Percentiles rank a stretch among this genome's conserved stretches.
phyloP scores from a whole-genome alignment of 2,113 vertebrate species.

The Mormyrus lacerda region DNA sequence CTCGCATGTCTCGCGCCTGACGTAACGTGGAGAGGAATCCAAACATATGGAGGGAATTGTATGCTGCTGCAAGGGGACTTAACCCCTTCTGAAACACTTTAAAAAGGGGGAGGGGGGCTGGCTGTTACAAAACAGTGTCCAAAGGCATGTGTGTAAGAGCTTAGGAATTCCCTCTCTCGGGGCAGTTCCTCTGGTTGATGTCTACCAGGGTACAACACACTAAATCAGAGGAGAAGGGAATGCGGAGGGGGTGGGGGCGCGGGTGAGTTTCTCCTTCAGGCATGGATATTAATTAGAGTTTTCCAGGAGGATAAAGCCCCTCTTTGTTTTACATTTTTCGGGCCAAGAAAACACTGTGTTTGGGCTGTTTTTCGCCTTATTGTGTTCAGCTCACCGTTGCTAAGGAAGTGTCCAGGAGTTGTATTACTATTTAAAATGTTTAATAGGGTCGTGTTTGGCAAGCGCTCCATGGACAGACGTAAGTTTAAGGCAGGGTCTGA shows the following conservation, averaged over 20 bases:
- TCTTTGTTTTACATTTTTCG: slow-evolving; percentile 15
- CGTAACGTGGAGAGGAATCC: slow-evolving; percentile 55
- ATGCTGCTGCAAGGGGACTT: slow-evolving; percentile 33
- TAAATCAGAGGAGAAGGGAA: slow-evolving; percentile 28
- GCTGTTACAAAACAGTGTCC: not conserved
- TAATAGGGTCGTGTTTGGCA: not conserved
- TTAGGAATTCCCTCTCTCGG: slow-evolving; percentile 28
- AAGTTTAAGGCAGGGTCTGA: not conserved
- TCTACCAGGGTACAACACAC: slow-evolving; percentile 11
- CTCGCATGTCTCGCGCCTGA: slow-evolving; percentile 61
- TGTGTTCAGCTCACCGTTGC: slow-evolving; percentile 12
- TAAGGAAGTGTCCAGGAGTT: not conserved
- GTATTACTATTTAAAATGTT: not conserved
- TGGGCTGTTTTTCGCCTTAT: slow-evolving; percentile 20
- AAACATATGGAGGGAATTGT: slow-evolving; percentile 59
- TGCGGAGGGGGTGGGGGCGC: not conserved
- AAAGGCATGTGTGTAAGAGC: slow-evolving; percentile 13
- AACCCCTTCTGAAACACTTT: slow-evolving; percentile 24
- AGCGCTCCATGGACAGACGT: not conserved
- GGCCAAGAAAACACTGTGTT: not conserved
- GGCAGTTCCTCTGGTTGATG: slow-evolving; percentile 22
- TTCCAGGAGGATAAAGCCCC: slow-evolving; percentile 11
- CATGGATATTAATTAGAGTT: slow-evolving; percentile 31
- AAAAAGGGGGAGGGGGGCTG: not conserved
- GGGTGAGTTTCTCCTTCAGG: slow-evolving; percentile 18